phyloP scores from a whole-genome alignment of 1,140 invertebrate genomes.

The Dolichoris vasculosae region DNA sequence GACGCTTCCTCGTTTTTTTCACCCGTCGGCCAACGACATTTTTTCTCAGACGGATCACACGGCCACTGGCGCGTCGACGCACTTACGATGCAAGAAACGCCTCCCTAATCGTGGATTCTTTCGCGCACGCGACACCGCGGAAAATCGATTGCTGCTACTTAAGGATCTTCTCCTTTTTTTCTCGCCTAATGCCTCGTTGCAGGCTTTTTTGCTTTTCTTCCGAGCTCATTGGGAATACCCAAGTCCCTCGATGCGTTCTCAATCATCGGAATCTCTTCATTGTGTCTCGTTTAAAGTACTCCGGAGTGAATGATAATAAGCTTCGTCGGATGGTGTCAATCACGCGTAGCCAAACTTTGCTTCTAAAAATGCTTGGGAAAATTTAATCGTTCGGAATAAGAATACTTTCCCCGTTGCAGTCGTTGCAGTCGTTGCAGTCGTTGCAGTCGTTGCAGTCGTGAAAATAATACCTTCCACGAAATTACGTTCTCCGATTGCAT shows the following conservation, averaged over 20 bases:
- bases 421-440: no score
- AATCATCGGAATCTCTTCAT: conserved; percentile 37
- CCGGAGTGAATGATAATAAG: conserved; percentile 25
- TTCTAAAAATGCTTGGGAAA: background rate
- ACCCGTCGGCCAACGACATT: background rate
- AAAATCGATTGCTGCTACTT: conserved; percentile 30
- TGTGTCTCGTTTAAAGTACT: background rate
- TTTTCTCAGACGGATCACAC: conserved; percentile 8
- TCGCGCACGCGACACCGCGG: conserved; percentile 27
- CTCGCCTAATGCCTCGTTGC: background rate
- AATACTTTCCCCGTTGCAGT: background rate
- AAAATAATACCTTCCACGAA: no score
- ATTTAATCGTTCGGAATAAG: background rate
- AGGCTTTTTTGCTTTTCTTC: background rate
- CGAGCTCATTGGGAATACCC: conserved; percentile 3
- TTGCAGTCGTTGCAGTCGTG: no score
- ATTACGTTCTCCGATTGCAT: no score
- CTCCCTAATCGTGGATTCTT: conserved; percentile 35
- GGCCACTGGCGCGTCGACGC: conserved; percentile 1
- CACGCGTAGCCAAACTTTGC: background rate
- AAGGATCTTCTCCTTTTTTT: background rate
- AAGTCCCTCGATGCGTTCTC: background rate
- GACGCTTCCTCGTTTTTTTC: background rate
- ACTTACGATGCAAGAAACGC: conserved; percentile 38
- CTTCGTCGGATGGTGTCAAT: conserved; percentile 27